phyloP scores from a whole-genome alignment of 2,797 vertebrate genomes.

The Otolemur crassicaudatus region DNA sequence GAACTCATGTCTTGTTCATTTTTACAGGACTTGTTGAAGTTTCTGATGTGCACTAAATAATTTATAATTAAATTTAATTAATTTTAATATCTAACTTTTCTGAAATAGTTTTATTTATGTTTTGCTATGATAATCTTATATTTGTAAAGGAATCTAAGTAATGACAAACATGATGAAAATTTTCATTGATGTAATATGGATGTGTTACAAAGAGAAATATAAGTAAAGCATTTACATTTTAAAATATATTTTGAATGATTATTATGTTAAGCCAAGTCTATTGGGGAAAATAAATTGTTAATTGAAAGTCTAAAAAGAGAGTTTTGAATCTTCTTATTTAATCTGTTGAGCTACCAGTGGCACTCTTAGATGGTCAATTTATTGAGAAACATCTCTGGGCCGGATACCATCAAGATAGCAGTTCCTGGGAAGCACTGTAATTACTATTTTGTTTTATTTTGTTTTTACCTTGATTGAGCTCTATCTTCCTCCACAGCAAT shows the following conservation, averaged over 20 bases:
- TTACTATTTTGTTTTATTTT: background rate
- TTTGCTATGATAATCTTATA: background rate
- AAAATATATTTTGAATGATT: constrained; percentile 1
- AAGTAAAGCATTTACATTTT: background rate
- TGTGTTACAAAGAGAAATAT: background rate
- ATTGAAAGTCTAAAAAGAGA: background rate
- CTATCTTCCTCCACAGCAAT: background rate
- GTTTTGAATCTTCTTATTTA: background rate
- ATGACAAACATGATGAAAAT: background rate
- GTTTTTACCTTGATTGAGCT: background rate
- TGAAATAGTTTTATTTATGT: background rate
- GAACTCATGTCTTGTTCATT: background rate
- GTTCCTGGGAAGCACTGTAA: background rate
- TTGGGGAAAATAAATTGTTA: background rate
- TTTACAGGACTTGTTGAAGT: background rate
- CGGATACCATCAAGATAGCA: background rate
- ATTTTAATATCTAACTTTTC: background rate
- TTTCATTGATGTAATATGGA: background rate
- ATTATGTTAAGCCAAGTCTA: background rate
- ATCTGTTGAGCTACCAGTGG: background rate
- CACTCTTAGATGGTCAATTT: background rate
- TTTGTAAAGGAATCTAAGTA: background rate
- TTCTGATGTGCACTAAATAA: background rate
- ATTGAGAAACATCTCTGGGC: background rate
- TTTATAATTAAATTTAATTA: background rate